phyloP scores from a whole-genome alignment of 2,797 vertebrate genomes.

The Paedocypris micromegethes region DNA sequence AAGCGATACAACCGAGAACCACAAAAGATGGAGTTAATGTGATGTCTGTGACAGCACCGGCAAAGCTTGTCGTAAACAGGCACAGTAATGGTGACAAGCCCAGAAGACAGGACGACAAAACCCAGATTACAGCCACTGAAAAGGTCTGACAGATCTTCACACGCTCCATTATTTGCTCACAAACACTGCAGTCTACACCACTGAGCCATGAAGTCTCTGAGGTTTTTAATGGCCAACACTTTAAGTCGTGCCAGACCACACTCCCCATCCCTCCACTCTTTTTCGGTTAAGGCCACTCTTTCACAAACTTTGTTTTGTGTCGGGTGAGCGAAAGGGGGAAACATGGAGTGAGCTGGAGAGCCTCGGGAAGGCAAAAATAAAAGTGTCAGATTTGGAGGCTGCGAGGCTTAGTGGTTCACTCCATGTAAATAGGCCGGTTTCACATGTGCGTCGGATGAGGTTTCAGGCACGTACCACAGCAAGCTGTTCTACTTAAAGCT shows the following conservation, averaged over 20 bases:
- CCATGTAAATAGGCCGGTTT: conserved; percentile 30
- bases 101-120: neutral
- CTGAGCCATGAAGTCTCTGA: conserved; percentile 11
- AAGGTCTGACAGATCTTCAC: conserved; percentile 8
- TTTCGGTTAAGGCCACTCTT: conserved; percentile 20
- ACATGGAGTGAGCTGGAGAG: neutral
- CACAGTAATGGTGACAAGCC: conserved; percentile 15
- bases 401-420: conserved; percentile 12
- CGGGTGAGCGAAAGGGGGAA: neutral
- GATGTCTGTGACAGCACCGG: conserved; percentile 22
- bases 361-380: conserved; percentile 10
- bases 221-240: conserved; percentile 27
- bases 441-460: conserved; percentile 35
- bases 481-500: conserved; percentile 14
- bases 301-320: conserved; percentile 31
- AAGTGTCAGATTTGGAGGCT: conserved; percentile 38
- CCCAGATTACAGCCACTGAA: neutral
- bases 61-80: conserved; percentile 17
- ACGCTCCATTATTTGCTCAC: conserved; percentile 1
- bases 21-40: conserved; percentile 15
- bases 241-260: conserved; percentile 37
- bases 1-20: no score
- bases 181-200: conserved; percentile 2
- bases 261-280: conserved; percentile 4
- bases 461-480: conserved; percentile 31